Evolutionary conservation across 2,113 vertebrate genomes (phyloP).

Genomic region (Dicrurus megarhynchus): DNA sequence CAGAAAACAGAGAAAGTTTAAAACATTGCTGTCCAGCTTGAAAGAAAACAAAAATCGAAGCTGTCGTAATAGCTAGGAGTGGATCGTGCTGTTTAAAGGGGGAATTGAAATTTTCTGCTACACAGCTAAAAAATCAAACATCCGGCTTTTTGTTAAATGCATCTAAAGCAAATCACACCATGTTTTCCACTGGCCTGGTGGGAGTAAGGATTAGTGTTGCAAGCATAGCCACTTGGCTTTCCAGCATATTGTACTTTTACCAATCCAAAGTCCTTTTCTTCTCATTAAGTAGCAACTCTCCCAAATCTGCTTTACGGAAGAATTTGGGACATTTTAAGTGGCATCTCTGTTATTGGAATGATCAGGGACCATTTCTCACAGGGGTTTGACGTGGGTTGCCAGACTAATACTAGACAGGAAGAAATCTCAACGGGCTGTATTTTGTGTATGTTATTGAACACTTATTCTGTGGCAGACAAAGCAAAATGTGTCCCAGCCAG

Average conservation of each 20-base stretch:
- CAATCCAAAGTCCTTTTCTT: background rate
- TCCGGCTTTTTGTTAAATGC: background rate
- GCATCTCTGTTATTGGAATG: accelerated
- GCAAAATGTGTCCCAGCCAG: background rate
- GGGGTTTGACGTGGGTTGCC: background rate
- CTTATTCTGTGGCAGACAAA: background rate
- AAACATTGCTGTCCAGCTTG: background rate
- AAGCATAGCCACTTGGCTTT: background rate
- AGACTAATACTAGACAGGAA: background rate
- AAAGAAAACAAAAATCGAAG: background rate
- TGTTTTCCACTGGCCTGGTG: background rate
- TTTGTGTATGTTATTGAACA: background rate
- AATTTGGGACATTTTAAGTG: background rate
- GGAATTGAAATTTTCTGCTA: background rate
- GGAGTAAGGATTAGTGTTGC: background rate
- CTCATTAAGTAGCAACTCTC: background rate
- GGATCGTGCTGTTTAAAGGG: background rate
- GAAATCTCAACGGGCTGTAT: background rate
- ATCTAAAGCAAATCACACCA: background rate
- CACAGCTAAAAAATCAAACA: background rate
- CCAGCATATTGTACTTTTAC: background rate
- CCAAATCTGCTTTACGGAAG: background rate
- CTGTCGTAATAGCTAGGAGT: background rate
- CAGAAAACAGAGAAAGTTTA: slow-evolving; percentile 58
- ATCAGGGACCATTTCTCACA: background rate